Conservation (phyloP, 1,140 invertebrate genomes). For the Frieseomelitta varia region DNA sequence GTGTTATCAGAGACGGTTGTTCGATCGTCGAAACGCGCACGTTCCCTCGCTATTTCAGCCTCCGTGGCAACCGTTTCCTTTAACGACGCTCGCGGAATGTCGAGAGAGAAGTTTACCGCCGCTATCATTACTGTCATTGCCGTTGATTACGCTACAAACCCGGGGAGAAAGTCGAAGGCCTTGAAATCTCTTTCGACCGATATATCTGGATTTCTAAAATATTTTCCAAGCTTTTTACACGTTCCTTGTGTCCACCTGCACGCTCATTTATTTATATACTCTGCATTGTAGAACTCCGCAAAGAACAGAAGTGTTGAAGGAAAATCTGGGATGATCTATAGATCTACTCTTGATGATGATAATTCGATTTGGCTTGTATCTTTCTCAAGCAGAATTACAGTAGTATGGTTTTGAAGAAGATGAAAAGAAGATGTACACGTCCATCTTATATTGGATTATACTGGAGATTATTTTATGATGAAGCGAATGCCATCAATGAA, state of each 20-base stretch:
- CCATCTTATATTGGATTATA: neutral
- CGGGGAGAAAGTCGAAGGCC: slow-evolving; percentile 25
- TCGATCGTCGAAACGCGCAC: neutral
- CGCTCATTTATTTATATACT: neutral
- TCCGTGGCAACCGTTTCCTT: neutral
- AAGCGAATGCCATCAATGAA: neutral
- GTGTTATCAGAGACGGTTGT: neutral
- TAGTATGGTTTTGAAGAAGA: no score
- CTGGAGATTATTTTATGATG: neutral
- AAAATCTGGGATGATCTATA: neutral
- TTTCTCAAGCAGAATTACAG: neutral
- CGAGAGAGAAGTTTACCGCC: slow-evolving; percentile 29
- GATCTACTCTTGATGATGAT: neutral
- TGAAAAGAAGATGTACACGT: neutral
- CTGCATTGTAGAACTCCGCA: neutral
- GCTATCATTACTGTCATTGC: slow-evolving; percentile 38
- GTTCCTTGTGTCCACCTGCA: neutral
- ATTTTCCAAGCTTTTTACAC: neutral
- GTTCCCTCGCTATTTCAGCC: slow-evolving; percentile 1
- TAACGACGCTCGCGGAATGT: slow-evolving; percentile 21
- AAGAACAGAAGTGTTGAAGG: neutral
- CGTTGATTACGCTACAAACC: slow-evolving; percentile 19
- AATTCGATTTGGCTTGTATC: neutral
- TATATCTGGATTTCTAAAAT: slow-evolving; percentile 12
- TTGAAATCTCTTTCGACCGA: slow-evolving; percentile 15